phyloP scores from a whole-genome alignment of 1,140 invertebrate species.

The Lepidurus arcticus region DNA sequence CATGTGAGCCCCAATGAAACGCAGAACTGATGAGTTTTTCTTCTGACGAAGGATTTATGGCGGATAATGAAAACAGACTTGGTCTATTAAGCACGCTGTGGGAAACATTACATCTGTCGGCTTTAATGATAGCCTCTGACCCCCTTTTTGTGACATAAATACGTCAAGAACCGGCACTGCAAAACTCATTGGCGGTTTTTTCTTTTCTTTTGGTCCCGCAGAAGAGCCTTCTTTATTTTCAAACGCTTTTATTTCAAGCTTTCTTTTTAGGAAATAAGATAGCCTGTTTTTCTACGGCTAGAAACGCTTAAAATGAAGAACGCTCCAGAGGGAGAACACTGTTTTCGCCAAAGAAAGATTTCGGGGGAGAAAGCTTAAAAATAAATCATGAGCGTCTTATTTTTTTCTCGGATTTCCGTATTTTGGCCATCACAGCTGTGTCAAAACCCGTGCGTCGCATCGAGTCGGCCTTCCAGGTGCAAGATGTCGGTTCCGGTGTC shows the following conservation, averaged over 20 bases:
- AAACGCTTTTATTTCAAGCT: neutral
- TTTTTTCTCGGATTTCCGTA: neutral
- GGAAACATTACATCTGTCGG: constrained; percentile 1
- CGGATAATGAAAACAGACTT: constrained; percentile 10
- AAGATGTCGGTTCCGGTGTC: constrained; percentile 2
- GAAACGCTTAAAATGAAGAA: neutral
- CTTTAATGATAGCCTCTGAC: constrained; percentile 7
- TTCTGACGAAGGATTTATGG: neutral
- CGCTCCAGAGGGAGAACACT: neutral
- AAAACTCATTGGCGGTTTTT: neutral
- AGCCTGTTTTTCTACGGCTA: too few relatives aligned
- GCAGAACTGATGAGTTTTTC: constrained; percentile 5
- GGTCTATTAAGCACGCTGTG: neutral
- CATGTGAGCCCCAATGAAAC: neutral
- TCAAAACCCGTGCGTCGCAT: neutral
- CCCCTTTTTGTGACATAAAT: neutral
- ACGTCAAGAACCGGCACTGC: neutral
- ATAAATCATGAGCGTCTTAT: neutral
- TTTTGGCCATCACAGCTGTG: neutral
- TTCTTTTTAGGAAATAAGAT: neutral
- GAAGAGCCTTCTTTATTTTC: too few relatives aligned
- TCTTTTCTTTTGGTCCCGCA: neutral
- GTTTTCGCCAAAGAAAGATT: neutral
- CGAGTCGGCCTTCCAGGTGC: neutral
- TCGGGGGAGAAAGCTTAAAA: neutral